Percentiles rank a stretch among this genome's conserved stretches.
phyloP scores from a whole-genome alignment of 2,113 vertebrate species.

The Gallinago paraguaiae region DNA sequence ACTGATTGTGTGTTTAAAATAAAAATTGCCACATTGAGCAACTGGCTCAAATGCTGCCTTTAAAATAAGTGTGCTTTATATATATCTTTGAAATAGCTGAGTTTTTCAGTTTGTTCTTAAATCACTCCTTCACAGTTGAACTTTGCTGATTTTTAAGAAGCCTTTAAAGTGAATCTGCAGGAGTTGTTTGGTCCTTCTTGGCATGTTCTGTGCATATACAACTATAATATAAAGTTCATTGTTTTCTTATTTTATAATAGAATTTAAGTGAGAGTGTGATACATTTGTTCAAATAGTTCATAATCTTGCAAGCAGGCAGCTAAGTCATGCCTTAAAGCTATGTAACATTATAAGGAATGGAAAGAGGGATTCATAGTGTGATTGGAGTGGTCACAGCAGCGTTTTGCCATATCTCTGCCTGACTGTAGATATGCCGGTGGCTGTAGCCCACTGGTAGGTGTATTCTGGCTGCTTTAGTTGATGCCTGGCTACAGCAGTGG shows the following conservation, averaged over 20 bases:
- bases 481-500: not conserved
- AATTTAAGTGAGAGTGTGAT: not conserved
- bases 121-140: not conserved
- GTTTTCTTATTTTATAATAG: not conserved
- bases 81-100: not conserved
- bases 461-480: not conserved
- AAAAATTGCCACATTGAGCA: slow-evolving; percentile 2
- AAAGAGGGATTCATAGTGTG: not conserved
- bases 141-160: not conserved
- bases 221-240: not conserved
- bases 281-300: not conserved
- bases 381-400: not conserved
- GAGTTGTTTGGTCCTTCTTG: not conserved
- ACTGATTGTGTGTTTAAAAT: not conserved
- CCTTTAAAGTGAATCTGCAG: not conserved
- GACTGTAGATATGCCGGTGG: fast-evolving
- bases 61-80: not conserved
- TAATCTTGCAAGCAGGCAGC: not conserved
- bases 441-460: not conserved
- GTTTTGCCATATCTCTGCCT: not conserved
- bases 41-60: not conserved
- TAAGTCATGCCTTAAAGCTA: not conserved
- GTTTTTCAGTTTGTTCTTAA: not conserved
- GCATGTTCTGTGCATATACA: not conserved
- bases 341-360: not conserved